phyloP scores from a whole-genome alignment of 2,113 vertebrate species.

The Epinephelus cyanopodus region DNA sequence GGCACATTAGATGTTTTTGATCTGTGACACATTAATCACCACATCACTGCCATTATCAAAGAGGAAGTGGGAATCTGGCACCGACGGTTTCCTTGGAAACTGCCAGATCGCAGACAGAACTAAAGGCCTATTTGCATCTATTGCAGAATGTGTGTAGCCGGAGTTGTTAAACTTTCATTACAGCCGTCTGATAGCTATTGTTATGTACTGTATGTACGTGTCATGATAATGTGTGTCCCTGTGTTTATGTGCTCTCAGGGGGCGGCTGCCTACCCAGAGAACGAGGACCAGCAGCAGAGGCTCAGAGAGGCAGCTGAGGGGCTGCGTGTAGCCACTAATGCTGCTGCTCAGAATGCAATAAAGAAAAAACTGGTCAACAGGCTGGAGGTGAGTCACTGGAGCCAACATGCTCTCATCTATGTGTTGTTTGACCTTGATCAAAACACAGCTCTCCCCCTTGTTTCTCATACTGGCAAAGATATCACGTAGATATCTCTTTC shows the following conservation, averaged over 20 bases:
- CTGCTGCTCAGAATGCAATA: constrained; percentile 97
- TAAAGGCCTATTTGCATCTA: constrained; percentile 64
- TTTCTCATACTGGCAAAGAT: background rate
- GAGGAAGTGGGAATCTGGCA: constrained; percentile 66
- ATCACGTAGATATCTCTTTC: background rate
- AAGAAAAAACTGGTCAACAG: constrained; percentile 98
- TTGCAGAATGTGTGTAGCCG: constrained; percentile 19
- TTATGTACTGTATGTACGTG: constrained; percentile 19
- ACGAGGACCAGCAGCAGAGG: constrained; percentile 97
- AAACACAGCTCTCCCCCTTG: constrained; percentile 7
- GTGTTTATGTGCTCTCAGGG: constrained; percentile 84
- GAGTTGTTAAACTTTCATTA: constrained; percentile 30
- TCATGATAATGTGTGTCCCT: constrained; percentile 19
- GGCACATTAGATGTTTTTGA: constrained; percentile 76
- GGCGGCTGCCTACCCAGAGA: constrained; percentile 97
- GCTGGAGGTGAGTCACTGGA: constrained; percentile 88
- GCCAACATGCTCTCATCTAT: constrained; percentile 10
- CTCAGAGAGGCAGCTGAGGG: constrained; percentile 96
- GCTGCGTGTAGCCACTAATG: constrained; percentile 95
- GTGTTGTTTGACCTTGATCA: constrained; percentile 19
- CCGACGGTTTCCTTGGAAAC: constrained; percentile 81
- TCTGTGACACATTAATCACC: constrained; percentile 77
- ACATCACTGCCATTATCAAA: constrained; percentile 73
- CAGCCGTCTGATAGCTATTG: constrained; percentile 25
- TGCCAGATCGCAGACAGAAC: constrained; percentile 62